These are phyloP conservation scores for Brachionus paranguensis DNA, from an alignment of 1,140 invertebrate species.

Conservation along the genomic window DNA sequence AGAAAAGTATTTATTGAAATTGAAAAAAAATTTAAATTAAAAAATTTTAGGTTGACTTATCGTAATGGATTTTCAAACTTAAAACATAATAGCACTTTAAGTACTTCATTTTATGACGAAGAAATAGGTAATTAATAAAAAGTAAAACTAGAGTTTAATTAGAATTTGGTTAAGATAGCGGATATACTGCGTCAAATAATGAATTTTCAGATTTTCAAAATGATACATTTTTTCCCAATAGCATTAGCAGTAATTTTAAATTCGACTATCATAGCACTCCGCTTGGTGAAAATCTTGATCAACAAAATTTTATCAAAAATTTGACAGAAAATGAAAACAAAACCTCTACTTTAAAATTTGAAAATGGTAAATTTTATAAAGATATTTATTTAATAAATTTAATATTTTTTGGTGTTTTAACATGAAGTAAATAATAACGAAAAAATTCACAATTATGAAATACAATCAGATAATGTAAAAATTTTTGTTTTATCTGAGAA, in stretches of 20 bases:
- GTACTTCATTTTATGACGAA: conserved; percentile 1
- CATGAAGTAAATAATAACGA: background rate
- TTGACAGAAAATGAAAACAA: background rate
- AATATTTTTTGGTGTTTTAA: too few relatives aligned
- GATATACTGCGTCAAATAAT: background rate
- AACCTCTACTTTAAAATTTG: background rate
- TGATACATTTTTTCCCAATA: conserved; percentile 8
- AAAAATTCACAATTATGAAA: background rate
- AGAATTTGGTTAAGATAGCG: background rate
- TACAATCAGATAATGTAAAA: background rate
- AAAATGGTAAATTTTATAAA: background rate
- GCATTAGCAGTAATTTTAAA: background rate
- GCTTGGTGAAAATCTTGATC: background rate
- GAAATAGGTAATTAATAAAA: background rate
- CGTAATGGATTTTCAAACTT: background rate
- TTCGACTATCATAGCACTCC: background rate
- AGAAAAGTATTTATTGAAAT: background rate
- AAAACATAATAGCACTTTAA: conserved; percentile 21
- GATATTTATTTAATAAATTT: too few relatives aligned
- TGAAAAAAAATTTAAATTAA: background rate
- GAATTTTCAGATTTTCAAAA: background rate
- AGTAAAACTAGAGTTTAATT: background rate
- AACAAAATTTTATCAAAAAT: background rate
- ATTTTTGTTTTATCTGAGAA: background rate
- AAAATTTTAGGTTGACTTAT: background rate